A percentile compares a stretch with the other conserved stretches of the same genome.
These are phyloP conservation scores for Rhagoletis pomonella DNA, from an alignment of 1,140 invertebrate genomes.

Conservation along the genomic window DNA sequence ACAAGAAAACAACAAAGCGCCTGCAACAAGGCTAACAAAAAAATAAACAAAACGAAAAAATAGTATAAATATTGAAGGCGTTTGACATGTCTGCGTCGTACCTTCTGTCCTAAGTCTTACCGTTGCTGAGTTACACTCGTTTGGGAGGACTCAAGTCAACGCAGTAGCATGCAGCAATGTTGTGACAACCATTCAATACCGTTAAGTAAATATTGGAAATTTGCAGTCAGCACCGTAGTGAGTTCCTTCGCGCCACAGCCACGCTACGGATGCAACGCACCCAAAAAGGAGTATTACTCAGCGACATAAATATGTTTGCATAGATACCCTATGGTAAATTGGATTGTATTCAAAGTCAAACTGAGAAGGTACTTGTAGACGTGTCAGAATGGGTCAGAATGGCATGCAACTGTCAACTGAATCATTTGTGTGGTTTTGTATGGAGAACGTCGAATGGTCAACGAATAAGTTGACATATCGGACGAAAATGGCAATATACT, in stretches of 20 bases:
- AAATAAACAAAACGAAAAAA: constrained; percentile 44
- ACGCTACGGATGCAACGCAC: constrained; percentile 15
- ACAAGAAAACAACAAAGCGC: neutral
- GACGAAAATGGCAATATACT: no score
- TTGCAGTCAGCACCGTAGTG: neutral
- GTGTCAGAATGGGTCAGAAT: no score
- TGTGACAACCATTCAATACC: constrained; percentile 44
- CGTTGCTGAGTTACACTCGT: neutral
- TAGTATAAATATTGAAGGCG: neutral
- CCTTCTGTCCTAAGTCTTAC: neutral
- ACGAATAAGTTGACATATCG: no score
- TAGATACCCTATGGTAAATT: neutral
- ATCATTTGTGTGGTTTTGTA: no score
- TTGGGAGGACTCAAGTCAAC: neutral
- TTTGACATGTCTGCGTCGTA: neutral
- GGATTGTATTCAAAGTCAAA: no score
- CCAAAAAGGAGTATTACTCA: neutral
- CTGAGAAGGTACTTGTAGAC: no score
- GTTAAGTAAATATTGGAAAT: constrained; percentile 49
- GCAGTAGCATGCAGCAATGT: constrained; percentile 25
- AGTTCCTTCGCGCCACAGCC: neutral
- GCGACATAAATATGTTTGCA: neutral
- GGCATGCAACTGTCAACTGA: no score
- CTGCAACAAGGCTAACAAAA: neutral
- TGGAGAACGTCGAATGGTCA: no score